These are phyloP conservation scores for Bryconaethiops microstoma DNA, from an alignment of 2,797 vertebrate species.

Conservation along the genomic window DNA sequence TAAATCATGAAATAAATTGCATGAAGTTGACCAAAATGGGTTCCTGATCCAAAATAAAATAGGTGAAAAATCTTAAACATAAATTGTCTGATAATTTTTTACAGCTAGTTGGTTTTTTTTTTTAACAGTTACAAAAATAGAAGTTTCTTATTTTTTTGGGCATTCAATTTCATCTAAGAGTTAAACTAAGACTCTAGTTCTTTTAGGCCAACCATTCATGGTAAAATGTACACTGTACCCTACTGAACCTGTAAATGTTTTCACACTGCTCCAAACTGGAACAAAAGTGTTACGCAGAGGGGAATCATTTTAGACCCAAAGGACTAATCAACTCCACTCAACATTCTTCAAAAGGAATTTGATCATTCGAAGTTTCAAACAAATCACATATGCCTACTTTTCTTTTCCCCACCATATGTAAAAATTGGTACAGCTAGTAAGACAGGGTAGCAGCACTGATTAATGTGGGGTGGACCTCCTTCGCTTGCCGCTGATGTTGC, in stretches of 20 bases:
- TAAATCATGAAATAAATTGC: not conserved
- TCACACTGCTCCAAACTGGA: constrained; percentile 23
- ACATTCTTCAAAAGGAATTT: constrained; percentile 72
- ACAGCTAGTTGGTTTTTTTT: constrained; percentile 29
- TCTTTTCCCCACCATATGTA: constrained; percentile 69
- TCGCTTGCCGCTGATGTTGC: constrained; percentile 84
- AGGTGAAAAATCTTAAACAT: constrained; percentile 26
- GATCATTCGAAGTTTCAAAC: constrained; percentile 74
- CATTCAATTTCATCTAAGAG: constrained; percentile 70
- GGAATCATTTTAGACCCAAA: constrained; percentile 37
- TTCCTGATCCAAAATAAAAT: constrained; percentile 29
- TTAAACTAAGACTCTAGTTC: constrained; percentile 25
- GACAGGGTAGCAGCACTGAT: constrained; percentile 59
- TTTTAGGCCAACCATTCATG: constrained; percentile 17
- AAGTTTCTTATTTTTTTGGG: constrained; percentile 79
- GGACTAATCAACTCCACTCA: constrained; percentile 64
- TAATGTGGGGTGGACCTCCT: constrained; percentile 86
- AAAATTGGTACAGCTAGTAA: constrained; percentile 82
- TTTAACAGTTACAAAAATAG: constrained; percentile 83
- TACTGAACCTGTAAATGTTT: not conserved
- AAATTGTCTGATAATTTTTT: constrained; percentile 63
- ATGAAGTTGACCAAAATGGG: not conserved
- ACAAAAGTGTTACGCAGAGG: constrained; percentile 44
- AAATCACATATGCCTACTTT: constrained; percentile 73
- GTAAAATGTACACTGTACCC: constrained; percentile 24